Conservation (phyloP, 2,797 vertebrate species). For the Ptychadena robeensis region DNA sequence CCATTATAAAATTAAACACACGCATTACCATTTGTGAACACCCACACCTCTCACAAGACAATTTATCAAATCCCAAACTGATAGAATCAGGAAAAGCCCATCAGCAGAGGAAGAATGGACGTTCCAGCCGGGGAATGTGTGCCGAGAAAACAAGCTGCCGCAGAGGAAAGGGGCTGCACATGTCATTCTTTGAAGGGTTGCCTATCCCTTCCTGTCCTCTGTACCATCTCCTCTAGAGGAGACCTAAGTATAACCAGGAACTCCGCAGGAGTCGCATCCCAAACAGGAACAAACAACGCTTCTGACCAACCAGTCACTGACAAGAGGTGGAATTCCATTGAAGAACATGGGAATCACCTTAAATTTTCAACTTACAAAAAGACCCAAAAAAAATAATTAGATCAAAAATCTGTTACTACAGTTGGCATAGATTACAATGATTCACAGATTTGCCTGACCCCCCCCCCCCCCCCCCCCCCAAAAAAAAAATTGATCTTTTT, state of each 20-base stretch:
- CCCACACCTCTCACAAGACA: constrained; percentile 11
- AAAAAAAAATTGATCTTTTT: no score
- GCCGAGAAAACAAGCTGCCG: constrained; percentile 10
- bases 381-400: no score
- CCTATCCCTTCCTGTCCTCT: constrained; percentile 31
- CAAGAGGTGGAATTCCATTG: not conserved
- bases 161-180: constrained; percentile 12
- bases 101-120: constrained; percentile 43
- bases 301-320: not conserved
- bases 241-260: constrained; percentile 8
- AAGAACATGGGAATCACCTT: not conserved
- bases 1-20: not conserved
- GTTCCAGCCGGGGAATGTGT: constrained; percentile 20
- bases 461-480: no score
- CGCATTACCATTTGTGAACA: constrained; percentile 1
- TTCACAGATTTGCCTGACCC: no score
- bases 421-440: no score
- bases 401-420: no score
- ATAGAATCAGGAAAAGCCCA: constrained; percentile 37
- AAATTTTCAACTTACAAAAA: not conserved
- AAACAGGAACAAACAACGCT: constrained; percentile 31
- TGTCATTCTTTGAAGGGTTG: constrained; percentile 16
- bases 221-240: not conserved
- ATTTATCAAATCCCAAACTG: not conserved
- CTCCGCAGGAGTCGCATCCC: constrained; percentile 22